Conservation (phyloP, 2,888 invertebrate genomes). For the Phaedon cochleariae region DNA sequence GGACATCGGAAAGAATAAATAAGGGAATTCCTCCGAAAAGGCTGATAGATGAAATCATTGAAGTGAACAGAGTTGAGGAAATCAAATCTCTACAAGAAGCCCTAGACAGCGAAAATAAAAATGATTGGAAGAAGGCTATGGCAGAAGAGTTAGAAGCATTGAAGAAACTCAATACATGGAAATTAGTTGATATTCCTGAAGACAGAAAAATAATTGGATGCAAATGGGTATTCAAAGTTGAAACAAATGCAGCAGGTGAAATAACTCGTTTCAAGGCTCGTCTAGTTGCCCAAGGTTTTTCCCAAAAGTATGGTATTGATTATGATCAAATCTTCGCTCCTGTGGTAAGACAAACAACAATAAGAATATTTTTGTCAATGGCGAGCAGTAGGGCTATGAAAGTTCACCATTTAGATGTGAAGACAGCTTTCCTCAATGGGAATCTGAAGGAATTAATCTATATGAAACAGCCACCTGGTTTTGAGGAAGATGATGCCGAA, state of each 20-base stretch:
- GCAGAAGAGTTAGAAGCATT: too few species aligned
- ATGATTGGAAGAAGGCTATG: too few species aligned
- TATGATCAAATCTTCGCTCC: too few species aligned
- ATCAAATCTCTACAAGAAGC: too few species aligned
- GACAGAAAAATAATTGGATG: conserved; percentile 5
- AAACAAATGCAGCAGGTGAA: conserved; percentile 34
- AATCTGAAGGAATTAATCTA: conserved; percentile 38
- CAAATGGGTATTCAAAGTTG: conserved; percentile 49
- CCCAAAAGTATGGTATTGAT: conserved; percentile 36
- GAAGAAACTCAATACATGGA: too few species aligned
- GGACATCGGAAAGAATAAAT: too few species aligned
- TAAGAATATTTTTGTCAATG: conserved; percentile 41
- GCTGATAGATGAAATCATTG: too few species aligned
- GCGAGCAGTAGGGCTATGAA: conserved; percentile 29
- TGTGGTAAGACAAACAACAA: conserved; percentile 40
- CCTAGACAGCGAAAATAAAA: too few species aligned
- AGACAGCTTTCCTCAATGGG: conserved; percentile 47
- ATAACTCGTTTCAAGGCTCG: conserved; percentile 30
- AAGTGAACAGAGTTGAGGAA: too few species aligned
- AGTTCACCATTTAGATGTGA: conserved; percentile 42
- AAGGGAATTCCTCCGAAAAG: too few species aligned
- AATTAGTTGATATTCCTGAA: not conserved
- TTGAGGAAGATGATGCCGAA: not conserved
- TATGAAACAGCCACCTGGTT: conserved; percentile 32
- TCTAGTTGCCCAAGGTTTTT: conserved; percentile 30